Evolutionary conservation across 2,888 invertebrate genomes (phyloP), one percentile per base, ranked within the genome.

Genomic region (Phaonia tiefii): DNA sequence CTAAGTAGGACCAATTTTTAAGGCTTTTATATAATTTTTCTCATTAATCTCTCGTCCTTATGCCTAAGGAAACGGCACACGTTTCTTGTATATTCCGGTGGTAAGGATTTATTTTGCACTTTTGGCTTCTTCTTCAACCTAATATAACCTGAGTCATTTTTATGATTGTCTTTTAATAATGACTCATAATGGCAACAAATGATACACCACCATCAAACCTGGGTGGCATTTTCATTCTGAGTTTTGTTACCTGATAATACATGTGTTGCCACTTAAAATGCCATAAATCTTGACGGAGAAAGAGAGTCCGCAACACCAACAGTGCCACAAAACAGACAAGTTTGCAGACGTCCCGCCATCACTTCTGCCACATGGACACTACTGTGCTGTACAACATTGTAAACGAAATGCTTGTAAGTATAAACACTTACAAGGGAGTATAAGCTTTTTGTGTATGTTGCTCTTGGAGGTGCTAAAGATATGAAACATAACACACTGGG

Each of bases 191-290:
- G 65, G 76, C 54, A 65, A 70, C 54, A 63, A 65, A 76, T 76
- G 44, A 37, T 70, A 44, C n/a, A n/a, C 25, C 37, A 49, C 8
- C 31, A 31, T 15, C 37, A 26, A n/a, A 46, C 54, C 15, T 10
- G 15, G 39, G 46, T 15, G 49, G 56, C 44, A 54, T 74, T 56
- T 60, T 17, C 63, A 26, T 54, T 58, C 17, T 13, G 39, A 17
- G 17, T 25, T 49, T 46, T 39, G 63, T 51, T 70, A 65, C 44
- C 75, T 76, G 71, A 76, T 76, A 76, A 76, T 71, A 71, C 65
- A 71, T 76, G 70, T 76, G 76, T 66, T 76, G 76, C 76, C 76
- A 76, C 65, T 76, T 76, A 71, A 76, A 71, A 71, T 15, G 58
- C 76, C 65, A 76, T 76, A 76, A 76, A 76, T 76, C 76, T 76